Base-by-base conservation (phyloP, 2,113 vertebrate species). In the Gymnogyps californianus region DNA sequence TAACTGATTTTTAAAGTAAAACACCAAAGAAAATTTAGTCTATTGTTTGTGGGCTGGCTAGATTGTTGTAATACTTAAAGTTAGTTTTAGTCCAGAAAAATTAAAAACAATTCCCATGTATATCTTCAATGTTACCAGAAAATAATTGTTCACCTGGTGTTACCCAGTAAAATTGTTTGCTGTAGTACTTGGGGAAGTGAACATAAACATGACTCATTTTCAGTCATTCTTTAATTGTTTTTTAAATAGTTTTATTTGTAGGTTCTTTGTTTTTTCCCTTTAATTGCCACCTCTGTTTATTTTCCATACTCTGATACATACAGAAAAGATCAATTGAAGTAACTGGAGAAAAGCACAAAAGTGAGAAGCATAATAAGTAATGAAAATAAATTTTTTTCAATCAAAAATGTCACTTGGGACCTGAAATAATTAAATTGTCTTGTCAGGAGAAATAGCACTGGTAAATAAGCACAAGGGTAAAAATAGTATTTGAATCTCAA, bases 1-100 rank as follows among this genome's bases (percentile, higher is more conserved):
- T 90, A 86, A 83, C 34, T 78, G 65, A 36, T 81, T 76, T 92
- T 95, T 79, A 49, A 77, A 96, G 57, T 66, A 58, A 89, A 94
- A 36, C 32, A 32, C 69, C 13, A 38, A 83, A 78, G 54, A 84
- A 89, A 82, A 57, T 65, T 69, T 71, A 40, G 2, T 46, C 89
- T 77, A 8, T 47, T 90, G 25, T 79, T 95, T 86, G 10, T 36
- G 10, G 34, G 32, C n/a, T 83, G 26, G 9, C 6, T 92, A 34
- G 49, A 19, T 79, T 54, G 21, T 78, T 96, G 26, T 87, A 70
- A 36, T 55, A 52, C 6, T 47, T 90, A 28, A 47, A 67, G 25
- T 64, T 75, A 46, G 29, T 72, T 87, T 65, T 40, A 81, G 26
- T 83, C 10, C 22, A 87, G 67, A 83, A 83, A 90, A 76, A 46